Conservation (phyloP, 2,797 vertebrate genomes). For the Chiloscyllium punctatum region DNA sequence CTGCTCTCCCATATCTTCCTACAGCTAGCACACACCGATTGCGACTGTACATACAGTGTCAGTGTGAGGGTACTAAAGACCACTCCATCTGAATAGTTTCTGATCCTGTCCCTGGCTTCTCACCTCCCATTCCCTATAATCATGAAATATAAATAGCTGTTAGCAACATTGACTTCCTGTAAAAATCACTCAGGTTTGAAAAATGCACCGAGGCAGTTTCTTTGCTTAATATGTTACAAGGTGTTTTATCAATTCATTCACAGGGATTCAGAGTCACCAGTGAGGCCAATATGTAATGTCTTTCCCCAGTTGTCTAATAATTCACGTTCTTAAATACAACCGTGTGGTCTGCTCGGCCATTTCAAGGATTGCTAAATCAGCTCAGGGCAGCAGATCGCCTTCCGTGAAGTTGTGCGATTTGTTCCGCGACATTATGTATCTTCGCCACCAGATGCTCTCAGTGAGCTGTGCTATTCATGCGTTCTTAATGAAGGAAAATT, state of each 20-base stretch:
- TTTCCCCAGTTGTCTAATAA: no score
- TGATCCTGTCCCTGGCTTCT: no score
- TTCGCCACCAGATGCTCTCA: slow-evolving; percentile 25
- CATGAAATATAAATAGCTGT: not conserved
- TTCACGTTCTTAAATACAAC: no score
- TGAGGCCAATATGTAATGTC: no score
- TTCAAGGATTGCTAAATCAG: no score
- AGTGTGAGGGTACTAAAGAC: not conserved
- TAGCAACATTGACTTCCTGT: not conserved
- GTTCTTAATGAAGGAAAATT: not conserved
- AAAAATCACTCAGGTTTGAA: not conserved
- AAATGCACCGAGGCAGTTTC: not conserved
- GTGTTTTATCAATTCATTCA: no score
- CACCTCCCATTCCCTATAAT: no score
- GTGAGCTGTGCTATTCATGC: not conserved
- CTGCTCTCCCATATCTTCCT: not conserved
- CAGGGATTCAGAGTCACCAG: no score
- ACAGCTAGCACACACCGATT: not conserved
- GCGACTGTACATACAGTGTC: not conserved
- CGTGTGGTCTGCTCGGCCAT: no score
- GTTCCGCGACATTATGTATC: not conserved
- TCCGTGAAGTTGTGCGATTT: not conserved
- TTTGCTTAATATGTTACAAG: no score
- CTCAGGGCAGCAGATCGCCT: no score
- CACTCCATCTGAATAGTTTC: not conserved